phyloP scores from a whole-genome alignment of 2,888 invertebrate genomes.

The Phyllotreta striolata region DNA sequence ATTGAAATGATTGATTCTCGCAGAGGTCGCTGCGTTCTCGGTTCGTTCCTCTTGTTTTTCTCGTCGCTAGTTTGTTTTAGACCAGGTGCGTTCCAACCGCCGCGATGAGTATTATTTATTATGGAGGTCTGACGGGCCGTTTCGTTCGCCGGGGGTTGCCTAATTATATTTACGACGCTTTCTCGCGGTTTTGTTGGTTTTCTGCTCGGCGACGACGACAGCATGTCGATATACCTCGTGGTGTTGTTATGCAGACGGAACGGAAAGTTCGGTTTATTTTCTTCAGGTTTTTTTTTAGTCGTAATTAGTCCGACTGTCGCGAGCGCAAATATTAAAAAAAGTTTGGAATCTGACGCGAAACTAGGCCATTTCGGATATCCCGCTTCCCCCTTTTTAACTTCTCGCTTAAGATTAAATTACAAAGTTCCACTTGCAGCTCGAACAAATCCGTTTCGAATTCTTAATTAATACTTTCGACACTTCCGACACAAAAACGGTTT shows the following conservation, averaged over 20 bases:
- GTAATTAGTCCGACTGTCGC: too few relatives aligned
- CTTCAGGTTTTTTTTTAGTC: too few relatives aligned
- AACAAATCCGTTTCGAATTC: slow-evolving; percentile 24
- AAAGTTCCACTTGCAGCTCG: slow-evolving; percentile 18
- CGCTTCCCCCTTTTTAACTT: neutral
- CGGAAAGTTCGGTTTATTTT: too few relatives aligned
- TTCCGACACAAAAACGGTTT: slow-evolving; percentile 23
- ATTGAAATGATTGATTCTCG: slow-evolving; percentile 47
- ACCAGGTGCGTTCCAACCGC: slow-evolving; percentile 51
- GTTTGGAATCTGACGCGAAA: neutral
- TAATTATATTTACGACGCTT: slow-evolving; percentile 61
- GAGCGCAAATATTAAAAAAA: too few relatives aligned
- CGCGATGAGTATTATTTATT: slow-evolving; percentile 55
- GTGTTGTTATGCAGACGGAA: too few relatives aligned
- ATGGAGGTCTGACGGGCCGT: slow-evolving; percentile 56
- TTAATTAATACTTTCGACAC: slow-evolving; percentile 26
- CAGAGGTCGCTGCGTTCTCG: slow-evolving; percentile 25
- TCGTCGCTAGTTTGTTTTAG: slow-evolving; percentile 41
- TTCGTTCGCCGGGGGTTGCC: slow-evolving; percentile 54
- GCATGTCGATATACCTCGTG: too few relatives aligned
- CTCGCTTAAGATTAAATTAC: slow-evolving; percentile 14
- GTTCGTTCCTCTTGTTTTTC: slow-evolving; percentile 18
- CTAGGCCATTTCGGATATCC: slow-evolving; percentile 10
- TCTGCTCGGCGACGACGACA: slow-evolving; percentile 47
- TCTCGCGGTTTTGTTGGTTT: slow-evolving; percentile 53